phyloP scores from a whole-genome alignment of 2,797 vertebrate species.

The Mastacembelus armatus region DNA sequence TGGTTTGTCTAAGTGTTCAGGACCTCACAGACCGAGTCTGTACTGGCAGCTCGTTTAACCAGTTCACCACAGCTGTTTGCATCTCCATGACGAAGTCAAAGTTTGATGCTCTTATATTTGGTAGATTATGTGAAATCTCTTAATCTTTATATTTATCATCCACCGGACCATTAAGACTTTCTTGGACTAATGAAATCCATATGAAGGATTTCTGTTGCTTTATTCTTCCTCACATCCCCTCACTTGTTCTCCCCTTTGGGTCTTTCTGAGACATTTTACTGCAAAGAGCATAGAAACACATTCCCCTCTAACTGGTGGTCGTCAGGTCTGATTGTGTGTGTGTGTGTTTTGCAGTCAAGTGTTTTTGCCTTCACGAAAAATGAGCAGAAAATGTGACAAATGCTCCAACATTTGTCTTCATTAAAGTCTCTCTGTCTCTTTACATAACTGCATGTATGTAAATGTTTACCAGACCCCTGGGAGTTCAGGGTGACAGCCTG shows the following conservation, averaged over 20 bases:
- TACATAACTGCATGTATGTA: slow-evolving; percentile 34
- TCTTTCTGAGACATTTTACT: too few species aligned
- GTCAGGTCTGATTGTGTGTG: not conserved
- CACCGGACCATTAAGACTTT: too few species aligned
- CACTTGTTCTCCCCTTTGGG: not conserved
- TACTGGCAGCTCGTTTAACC: slow-evolving; percentile 1
- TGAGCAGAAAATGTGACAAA: slow-evolving; percentile 2
- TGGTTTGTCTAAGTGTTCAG: too few species aligned
- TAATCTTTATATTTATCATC: too few species aligned
- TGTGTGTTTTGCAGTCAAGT: not conserved
- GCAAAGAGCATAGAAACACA: not conserved
- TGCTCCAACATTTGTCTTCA: slow-evolving; percentile 46
- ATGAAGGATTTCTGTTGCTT: too few species aligned
- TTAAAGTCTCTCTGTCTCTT: slow-evolving; percentile 14
- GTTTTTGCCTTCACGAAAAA: not conserved
- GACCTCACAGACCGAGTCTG: too few species aligned
- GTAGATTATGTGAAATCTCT: too few species aligned
- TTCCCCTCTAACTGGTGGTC: slow-evolving; percentile 17
- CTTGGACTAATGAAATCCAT: too few species aligned
- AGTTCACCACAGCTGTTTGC: slow-evolving; percentile 16
- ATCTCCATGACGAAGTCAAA: too few species aligned
- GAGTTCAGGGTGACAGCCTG: not conserved
- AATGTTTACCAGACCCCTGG: not conserved
- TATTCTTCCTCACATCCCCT: not conserved
- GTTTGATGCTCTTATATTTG: too few species aligned